Evolutionary conservation across 2,797 vertebrate genomes (phyloP).

Genomic region (Hapalemur alaotrensis): DNA sequence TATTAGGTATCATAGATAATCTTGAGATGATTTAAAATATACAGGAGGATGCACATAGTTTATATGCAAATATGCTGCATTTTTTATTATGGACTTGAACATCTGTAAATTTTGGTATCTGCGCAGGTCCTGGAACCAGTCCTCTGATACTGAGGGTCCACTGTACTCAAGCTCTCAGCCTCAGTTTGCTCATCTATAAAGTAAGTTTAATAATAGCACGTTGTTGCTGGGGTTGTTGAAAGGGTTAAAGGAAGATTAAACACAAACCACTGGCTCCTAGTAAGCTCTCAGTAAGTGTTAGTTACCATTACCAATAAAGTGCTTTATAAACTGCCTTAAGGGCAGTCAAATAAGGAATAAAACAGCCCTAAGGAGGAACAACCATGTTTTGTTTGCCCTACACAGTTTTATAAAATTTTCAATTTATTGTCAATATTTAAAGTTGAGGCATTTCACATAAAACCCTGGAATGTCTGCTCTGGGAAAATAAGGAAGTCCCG

Average conservation of each 20-base stretch:
- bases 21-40: neutral
- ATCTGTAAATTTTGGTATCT: neutral
- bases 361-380: neutral
- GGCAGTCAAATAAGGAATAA: neutral
- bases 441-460: neutral
- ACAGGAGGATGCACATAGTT: neutral
- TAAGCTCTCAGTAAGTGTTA: neutral
- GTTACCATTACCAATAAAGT: neutral
- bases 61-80: neutral
- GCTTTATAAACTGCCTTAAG: neutral
- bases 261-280: neutral
- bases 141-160: neutral
- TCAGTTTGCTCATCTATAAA: neutral
- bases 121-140: neutral
- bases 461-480: neutral
- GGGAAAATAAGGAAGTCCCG: neutral
- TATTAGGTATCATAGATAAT: neutral
- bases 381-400: neutral
- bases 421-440: neutral
- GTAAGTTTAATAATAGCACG: neutral
- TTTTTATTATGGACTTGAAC: neutral
- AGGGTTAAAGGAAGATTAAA: neutral
- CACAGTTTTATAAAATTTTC: neutral
- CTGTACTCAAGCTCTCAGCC: neutral
- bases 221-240: neutral